Percentiles rank a stretch among this genome's conserved stretches.
Conservation (phyloP, 2,113 vertebrate genomes). For the Otolemur garnettii region DNA sequence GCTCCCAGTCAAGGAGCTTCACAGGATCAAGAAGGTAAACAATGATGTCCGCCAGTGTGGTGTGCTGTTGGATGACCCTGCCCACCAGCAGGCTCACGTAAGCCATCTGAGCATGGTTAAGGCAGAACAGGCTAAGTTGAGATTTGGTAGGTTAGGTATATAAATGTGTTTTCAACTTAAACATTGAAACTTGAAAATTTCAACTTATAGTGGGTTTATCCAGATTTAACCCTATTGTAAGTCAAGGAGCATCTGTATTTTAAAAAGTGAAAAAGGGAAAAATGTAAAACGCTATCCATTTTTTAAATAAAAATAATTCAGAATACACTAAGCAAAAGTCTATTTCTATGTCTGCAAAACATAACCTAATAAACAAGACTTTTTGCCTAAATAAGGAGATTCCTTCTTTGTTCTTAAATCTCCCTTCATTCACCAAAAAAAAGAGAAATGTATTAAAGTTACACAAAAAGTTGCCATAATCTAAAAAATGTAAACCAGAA, state of each 20-base stretch:
- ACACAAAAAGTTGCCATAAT: not conserved
- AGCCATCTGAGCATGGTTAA: too few relatives aligned
- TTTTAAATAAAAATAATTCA: constrained; percentile 13
- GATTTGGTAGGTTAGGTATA: too few relatives aligned
- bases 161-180: too few relatives aligned
- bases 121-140: too few relatives aligned
- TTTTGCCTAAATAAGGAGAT: constrained; percentile 20
- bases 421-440: not conserved
- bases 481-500: not conserved
- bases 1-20: too few relatives aligned
- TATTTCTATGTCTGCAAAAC: not conserved
- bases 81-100: too few relatives aligned
- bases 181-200: not conserved
- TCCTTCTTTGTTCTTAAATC: constrained; percentile 34
- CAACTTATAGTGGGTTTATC: not conserved
- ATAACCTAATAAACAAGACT: not conserved
- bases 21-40: too few relatives aligned
- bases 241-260: not conserved
- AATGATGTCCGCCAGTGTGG: too few relatives aligned
- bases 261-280: not conserved
- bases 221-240: not conserved
- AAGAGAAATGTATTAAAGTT: not conserved
- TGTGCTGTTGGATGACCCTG: too few relatives aligned
- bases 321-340: not conserved
- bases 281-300: not conserved